Evolutionary conservation across 2,797 vertebrate genomes (phyloP).

Genomic region (Hipposideros larvatus): DNA sequence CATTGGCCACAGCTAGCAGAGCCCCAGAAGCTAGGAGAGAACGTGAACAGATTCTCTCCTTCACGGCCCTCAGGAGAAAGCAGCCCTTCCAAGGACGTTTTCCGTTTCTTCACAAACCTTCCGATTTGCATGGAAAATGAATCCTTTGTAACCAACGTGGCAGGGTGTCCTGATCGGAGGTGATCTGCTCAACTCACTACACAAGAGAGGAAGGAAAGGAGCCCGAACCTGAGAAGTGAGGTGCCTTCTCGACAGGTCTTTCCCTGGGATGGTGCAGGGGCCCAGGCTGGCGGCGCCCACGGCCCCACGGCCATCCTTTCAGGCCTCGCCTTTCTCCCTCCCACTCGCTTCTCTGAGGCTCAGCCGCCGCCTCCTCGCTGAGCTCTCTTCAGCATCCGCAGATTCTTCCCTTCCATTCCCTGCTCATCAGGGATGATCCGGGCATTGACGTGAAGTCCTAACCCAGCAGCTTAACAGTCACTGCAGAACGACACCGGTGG

Average conservation of each 20-base stretch:
- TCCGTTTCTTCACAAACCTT: not conserved
- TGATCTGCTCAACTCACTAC: not conserved
- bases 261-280: too few relatives aligned
- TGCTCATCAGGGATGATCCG: not conserved
- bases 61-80: not conserved
- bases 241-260: not conserved
- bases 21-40: not conserved
- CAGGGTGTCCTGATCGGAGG: not conserved
- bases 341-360: not conserved
- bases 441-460: not conserved
- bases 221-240: too few relatives aligned
- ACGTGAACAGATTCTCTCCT: too few relatives aligned
- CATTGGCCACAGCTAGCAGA: rapidly evolving
- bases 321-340: not conserved
- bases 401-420: not conserved
- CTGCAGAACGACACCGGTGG: slow-evolving; percentile 20
- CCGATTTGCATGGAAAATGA: not conserved
- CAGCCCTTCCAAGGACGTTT: not conserved
- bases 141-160: rapidly evolving
- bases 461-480: slow-evolving; percentile 15
- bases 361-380: not conserved
- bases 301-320: not conserved
- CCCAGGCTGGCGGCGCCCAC: not conserved
- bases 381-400: not conserved
- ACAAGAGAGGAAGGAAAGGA: not conserved